Evolutionary conservation across 2,888 invertebrate species (phyloP), one percentile per base, ranked within the genome.

Genomic region (Cotesia congregata): DNA sequence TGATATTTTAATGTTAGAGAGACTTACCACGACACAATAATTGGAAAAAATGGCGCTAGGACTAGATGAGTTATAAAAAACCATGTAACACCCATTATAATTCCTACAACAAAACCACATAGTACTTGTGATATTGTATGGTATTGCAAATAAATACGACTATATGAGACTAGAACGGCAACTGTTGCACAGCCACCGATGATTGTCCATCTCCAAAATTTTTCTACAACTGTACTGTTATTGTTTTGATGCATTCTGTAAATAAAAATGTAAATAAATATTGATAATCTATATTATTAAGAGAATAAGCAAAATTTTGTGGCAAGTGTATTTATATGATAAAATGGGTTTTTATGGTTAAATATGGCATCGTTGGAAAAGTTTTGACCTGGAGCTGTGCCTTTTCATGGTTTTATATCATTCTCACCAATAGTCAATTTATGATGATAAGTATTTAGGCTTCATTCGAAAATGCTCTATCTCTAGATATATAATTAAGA

Each of bases 81-180:
- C 97, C 97, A 97, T 79, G 94, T 82, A 74, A 93, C 92, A 79
- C 95, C 97, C 89, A 95, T 92, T 77, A 94, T 78, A 76, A 93
- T 90, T 70, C 97, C 97, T 78, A 95, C 91, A 41, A 95, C 79
- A 40, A 93, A 93, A 75, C 97, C 97, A 85, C 94, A 94, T 17
- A 95, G 84, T 77, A 97, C 96, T 91, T 97, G 97, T 61, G 92
- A 90, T 84, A 93, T 91, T 62, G 96, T 94, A 89, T 97, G 97
- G 88, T 98, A 97, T 86, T 94, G 93, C 79, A 97, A 91, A 89
- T 97, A 97, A 78, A 97, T 94, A 86, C 97, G 93, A 87, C 91
- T 94, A 86, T 92, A 90, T 85, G 93, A 92, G 72, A 94, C 94
- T 80, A 93, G 89, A 70, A 92, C 81, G 15, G 94, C 92, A 83